phyloP scores from a whole-genome alignment of 2,113 vertebrate species.

The Hemibagrus wyckioides region DNA sequence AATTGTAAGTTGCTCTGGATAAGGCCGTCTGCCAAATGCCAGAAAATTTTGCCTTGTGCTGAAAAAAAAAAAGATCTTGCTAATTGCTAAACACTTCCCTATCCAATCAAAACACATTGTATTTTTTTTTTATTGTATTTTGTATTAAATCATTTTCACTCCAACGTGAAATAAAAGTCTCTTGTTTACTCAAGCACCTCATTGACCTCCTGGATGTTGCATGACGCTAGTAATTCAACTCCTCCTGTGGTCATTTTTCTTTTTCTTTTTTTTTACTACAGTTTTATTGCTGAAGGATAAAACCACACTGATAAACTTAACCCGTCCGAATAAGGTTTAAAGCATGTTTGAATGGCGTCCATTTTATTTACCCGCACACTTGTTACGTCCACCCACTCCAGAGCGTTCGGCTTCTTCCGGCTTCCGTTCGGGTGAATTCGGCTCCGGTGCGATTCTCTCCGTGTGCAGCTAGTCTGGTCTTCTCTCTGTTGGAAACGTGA shows the following conservation, averaged over 20 bases:
- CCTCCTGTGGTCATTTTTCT: neutral
- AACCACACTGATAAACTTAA: no score
- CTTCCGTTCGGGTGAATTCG: neutral
- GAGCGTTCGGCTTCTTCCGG: neutral
- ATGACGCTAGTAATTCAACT: neutral
- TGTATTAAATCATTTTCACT: no score
- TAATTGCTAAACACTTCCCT: neutral
- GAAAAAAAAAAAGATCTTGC: no score
- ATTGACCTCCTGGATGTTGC: no score
- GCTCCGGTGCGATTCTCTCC: neutral
- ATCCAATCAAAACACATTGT: neutral
- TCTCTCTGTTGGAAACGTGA: constrained; percentile 57
- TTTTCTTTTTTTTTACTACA: neutral
- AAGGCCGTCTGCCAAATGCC: no score
- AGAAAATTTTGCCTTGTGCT: no score
- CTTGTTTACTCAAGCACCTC: neutral
- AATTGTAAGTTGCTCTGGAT: no score
- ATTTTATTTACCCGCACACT: neutral
- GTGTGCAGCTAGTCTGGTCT: constrained; percentile 61
- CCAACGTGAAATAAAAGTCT: neutral
- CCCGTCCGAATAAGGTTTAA: neutral
- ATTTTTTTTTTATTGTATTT: neutral
- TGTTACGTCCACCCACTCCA: neutral
- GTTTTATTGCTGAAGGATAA: neutral
- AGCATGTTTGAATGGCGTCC: neutral